Evolutionary conservation across 2,113 vertebrate genomes (phyloP).

Genomic region (Ciconia maguari): DNA sequence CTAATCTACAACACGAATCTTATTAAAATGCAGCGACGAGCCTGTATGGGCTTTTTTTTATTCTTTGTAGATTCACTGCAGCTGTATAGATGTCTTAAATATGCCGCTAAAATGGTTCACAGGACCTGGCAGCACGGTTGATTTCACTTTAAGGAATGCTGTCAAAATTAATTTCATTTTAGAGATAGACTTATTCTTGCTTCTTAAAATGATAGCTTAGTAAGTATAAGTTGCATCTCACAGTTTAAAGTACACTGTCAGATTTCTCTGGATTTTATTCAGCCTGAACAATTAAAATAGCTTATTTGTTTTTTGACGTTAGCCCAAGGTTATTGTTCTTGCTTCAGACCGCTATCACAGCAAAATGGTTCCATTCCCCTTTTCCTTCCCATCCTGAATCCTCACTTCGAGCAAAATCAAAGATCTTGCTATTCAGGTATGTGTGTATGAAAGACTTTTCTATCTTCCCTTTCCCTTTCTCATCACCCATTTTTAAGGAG

Average conservation of each 20-base stretch:
- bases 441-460: not conserved
- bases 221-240: not conserved
- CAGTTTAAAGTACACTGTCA: not conserved
- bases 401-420: not conserved
- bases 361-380: not conserved
- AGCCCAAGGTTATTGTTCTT: not conserved
- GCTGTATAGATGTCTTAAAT: not conserved
- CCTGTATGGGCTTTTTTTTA: not conserved
- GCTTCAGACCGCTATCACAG: not conserved
- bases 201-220: not conserved
- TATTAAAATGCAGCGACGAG: conserved; percentile 38
- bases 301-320: not conserved
- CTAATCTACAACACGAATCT: not conserved
- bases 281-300: not conserved
- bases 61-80: not conserved
- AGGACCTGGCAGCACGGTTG: not conserved
- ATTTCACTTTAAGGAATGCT: not conserved
- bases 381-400: not conserved
- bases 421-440: not conserved
- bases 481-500: not conserved
- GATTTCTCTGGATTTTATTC: not conserved
- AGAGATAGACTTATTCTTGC: not conserved
- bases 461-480: not conserved
- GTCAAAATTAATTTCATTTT: not conserved
- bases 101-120: not conserved